phyloP scores from a whole-genome alignment of 2,797 vertebrate species.

The Fundulus diaphanus region DNA sequence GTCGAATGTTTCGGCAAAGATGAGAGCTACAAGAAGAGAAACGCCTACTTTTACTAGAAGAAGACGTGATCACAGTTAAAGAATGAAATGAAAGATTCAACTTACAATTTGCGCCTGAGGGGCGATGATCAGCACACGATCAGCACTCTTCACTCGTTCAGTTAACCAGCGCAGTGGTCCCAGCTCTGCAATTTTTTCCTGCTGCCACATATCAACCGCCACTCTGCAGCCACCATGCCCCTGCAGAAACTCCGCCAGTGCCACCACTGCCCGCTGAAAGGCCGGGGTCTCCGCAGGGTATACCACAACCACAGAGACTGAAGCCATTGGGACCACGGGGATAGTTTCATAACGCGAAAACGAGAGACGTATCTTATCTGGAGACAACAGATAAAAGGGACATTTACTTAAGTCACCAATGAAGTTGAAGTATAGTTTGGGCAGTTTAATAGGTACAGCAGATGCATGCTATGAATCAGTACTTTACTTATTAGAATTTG shows the following conservation, averaged over 20 bases:
- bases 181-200: slow-evolving; percentile 78
- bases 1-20: slow-evolving; percentile 8
- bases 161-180: slow-evolving; percentile 85
- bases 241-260: slow-evolving; percentile 83
- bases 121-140: slow-evolving; percentile 81
- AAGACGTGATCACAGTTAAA: not conserved
- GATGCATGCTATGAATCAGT: not conserved
- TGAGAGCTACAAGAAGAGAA: slow-evolving; percentile 17
- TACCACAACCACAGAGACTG: slow-evolving; percentile 77
- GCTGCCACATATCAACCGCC: slow-evolving; percentile 84
- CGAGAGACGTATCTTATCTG: slow-evolving; percentile 40
- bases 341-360: slow-evolving; percentile 15
- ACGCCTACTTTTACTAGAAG: not conserved
- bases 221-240: slow-evolving; percentile 72
- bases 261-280: slow-evolving; percentile 81
- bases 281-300: slow-evolving; percentile 75
- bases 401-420: not conserved
- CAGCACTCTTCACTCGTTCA: slow-evolving; percentile 68
- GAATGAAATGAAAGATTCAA: not conserved
- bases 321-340: not conserved
- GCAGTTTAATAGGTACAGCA: not conserved
- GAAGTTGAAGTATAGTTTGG: not conserved
- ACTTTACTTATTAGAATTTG: not conserved
- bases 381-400: not conserved
- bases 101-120: slow-evolving; percentile 40